Base-by-base conservation (phyloP, 2,113 vertebrate genomes). In the Camelus dromedarius region DNA sequence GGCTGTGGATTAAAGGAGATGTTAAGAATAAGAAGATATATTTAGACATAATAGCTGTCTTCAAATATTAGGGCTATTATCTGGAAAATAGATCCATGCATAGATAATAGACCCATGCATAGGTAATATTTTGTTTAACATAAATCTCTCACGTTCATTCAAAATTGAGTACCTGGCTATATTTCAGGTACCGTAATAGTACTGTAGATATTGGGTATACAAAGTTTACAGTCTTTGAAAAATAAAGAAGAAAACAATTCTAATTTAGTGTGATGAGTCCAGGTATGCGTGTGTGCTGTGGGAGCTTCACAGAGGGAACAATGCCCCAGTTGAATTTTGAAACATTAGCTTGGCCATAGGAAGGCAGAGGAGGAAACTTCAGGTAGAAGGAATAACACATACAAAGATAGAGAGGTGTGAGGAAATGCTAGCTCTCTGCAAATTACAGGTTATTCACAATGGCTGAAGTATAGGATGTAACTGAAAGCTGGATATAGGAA, bases 71-170 rank as follows among this genome's bases (percentile, higher is more conserved):
- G 12, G 18, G 4, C 22, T 90, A 35, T 75, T 84, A 52, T n/a
- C 22, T 82, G 38, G 75, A 81, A 89, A 96, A 24, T 75, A 85
- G 32, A n/a, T 18, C 35, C 22, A 67, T 32, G 13, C 20, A 24
- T 15, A 90, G 72, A 28, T 72, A 91, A 72, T 75, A 85, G 32
- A n/a, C 22, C 35, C 22, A 67, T 32, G 13, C 26, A 24, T 15
- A 90, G 20, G 5, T 86, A 82, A 32, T 83, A 91, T 62, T 95
- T 96, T 73, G 48, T 35, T 66, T 89, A 80, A 62, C n/a, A 48
- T 69, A 89, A 95, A 66, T 72, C 15, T 50, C 24, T 81, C 48
- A 38, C 67, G 54, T 54, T 82, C 22, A 54, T 76, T 86, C 79
- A 90, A 50, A 50, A 56, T 32, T 80, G 56, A 91, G 15, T 52